These are phyloP conservation scores for Cryptotermes secundus DNA, from an alignment of 1,140 invertebrate genomes.

Conservation along the genomic window DNA sequence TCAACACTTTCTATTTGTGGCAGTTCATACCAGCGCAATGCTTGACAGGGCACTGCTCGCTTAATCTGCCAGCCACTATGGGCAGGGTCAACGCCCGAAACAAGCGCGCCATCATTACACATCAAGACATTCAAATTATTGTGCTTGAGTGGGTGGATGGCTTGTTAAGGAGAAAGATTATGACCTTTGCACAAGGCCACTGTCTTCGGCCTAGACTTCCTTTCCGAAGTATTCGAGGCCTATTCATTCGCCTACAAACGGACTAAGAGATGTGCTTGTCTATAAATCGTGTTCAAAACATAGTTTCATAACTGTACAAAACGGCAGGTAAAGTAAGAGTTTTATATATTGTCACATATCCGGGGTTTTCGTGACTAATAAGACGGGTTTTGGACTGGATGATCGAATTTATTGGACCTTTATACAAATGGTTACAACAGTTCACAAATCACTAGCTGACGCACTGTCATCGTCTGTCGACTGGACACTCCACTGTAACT, in stretches of 20 bases:
- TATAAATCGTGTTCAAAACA: neutral
- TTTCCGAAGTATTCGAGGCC: neutral
- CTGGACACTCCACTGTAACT: too few relatives aligned
- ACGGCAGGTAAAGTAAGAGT: too few relatives aligned
- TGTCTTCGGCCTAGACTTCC: neutral
- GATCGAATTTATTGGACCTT: too few relatives aligned
- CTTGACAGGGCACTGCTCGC: neutral
- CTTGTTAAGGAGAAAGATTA: neutral
- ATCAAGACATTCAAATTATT: conserved; percentile 5
- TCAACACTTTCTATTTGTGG: too few relatives aligned
- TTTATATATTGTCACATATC: too few relatives aligned
- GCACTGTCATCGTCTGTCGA: too few relatives aligned
- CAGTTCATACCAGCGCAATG: neutral
- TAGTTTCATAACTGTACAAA: too few relatives aligned
- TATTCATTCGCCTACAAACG: neutral
- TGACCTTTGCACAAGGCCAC: neutral
- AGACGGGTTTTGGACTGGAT: too few relatives aligned
- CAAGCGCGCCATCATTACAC: neutral
- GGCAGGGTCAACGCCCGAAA: neutral
- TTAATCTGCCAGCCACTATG: neutral
- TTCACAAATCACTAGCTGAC: too few relatives aligned
- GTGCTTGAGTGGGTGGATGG: neutral
- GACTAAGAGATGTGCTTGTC: neutral
- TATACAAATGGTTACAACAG: too few relatives aligned
- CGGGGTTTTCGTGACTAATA: too few relatives aligned